Percentiles rank a stretch among this genome's conserved stretches.
phyloP scores from a whole-genome alignment of 2,888 invertebrate genomes.

The Napeogenes sylphis region DNA sequence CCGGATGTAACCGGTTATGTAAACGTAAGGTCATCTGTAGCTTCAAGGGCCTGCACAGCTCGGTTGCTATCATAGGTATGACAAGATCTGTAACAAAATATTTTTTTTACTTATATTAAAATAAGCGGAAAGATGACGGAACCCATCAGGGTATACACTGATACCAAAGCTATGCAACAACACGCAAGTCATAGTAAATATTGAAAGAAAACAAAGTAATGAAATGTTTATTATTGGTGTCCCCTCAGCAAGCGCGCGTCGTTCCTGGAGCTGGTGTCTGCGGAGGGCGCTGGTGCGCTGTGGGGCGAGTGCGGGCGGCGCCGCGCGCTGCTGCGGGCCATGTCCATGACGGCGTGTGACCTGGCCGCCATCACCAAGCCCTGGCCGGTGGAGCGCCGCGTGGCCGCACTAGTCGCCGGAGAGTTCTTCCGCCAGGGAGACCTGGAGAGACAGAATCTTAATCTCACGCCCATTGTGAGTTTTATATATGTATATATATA shows the following conservation, averaged over 20 bases:
- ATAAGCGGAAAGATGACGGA: too few species aligned
- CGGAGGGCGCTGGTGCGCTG: constrained; percentile 42
- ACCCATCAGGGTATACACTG: too few species aligned
- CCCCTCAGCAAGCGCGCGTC: constrained; percentile 87
- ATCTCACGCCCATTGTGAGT: constrained; percentile 93
- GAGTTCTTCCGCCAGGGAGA: constrained; percentile 97
- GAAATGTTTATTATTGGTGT: too few species aligned
- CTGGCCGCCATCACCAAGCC: constrained; percentile 96
- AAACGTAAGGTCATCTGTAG: too few species aligned
- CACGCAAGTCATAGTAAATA: not conserved
- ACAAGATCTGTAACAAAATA: too few species aligned
- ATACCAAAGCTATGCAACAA: too few species aligned
- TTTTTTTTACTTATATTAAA: too few species aligned
- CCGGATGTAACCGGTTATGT: too few species aligned
- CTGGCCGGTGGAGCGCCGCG: constrained; percentile 93
- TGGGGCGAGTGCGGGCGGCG: constrained; percentile 86
- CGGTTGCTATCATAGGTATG: too few species aligned
- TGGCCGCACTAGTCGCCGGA: constrained; percentile 93
- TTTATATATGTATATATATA: not conserved
- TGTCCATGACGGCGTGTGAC: constrained; percentile 98
- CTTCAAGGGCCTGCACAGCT: too few species aligned
- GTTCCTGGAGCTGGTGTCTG: constrained; percentile 84
- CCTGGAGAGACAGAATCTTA: constrained; percentile 91
- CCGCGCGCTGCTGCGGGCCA: constrained; percentile 89
- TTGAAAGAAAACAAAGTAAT: not conserved